Conservation (phyloP, 1,140 invertebrate species). For the Diachasma alloeum region DNA sequence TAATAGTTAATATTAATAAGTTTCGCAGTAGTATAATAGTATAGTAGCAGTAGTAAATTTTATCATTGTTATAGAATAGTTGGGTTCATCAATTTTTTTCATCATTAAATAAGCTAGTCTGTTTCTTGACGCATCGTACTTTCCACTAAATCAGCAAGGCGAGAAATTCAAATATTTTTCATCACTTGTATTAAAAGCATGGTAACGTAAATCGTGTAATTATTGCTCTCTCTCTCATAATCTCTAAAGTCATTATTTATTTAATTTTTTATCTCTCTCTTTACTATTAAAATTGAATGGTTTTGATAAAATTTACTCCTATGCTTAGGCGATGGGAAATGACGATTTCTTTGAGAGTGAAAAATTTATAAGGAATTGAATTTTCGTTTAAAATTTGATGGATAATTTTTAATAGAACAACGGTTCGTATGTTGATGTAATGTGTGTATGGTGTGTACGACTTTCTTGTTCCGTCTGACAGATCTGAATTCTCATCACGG, state of each 20-base stretch:
- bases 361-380: conserved; percentile 21
- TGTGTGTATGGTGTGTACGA: background rate
- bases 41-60: conserved; percentile 36
- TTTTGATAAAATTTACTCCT: conserved; percentile 23
- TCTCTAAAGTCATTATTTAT: conserved; percentile 17
- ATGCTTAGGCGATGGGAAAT: conserved; percentile 25
- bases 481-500: background rate
- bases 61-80: conserved; percentile 34
- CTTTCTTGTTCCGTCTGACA: background rate
- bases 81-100: conserved; percentile 29
- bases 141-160: conserved; percentile 47
- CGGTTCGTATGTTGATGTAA: background rate
- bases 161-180: conserved; percentile 51
- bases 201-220: conserved; percentile 47
- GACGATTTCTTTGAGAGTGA: conserved; percentile 22
- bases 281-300: conserved; percentile 1
- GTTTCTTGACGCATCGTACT: conserved; percentile 41
- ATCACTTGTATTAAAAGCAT: conserved; percentile 43
- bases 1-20: conserved; percentile 28
- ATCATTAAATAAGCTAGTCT: conserved; percentile 41
- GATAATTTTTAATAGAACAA: background rate
- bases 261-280: conserved; percentile 14
- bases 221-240: conserved; percentile 34
- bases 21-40: conserved; percentile 27
- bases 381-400: background rate